These are phyloP conservation scores for Jordanella pulchra DNA, from an alignment of 2,797 vertebrate genomes.

Conservation along the genomic window DNA sequence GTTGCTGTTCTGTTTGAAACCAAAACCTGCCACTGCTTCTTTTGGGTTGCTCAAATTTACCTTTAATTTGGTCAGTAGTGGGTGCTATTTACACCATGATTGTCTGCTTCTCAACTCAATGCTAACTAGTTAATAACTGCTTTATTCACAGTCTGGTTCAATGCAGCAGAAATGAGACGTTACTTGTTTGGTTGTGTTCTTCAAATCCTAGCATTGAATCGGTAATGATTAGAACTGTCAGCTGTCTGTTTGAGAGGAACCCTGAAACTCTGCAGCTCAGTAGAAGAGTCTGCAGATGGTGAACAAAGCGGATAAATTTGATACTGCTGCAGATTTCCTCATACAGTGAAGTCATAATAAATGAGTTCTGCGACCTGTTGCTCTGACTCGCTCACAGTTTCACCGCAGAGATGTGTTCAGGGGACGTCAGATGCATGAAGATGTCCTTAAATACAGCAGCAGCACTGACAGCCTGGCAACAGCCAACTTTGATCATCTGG, in stretches of 20 bases:
- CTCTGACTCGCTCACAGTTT: conserved; percentile 7
- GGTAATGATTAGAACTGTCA: conserved; percentile 5
- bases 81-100: background rate
- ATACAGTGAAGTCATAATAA: conserved; percentile 7
- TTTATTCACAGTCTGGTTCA: background rate
- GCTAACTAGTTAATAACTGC: background rate
- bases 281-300: background rate
- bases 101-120: background rate
- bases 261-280: background rate
- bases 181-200: background rate
- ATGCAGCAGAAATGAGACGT: background rate
- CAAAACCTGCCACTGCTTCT: no score
- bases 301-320: conserved; percentile 1
- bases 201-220: background rate
- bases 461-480: background rate
- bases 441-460: background rate
- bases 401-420: background rate
- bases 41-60: background rate
- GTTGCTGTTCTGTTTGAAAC: no score
- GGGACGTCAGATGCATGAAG: conserved; percentile 1
- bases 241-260: conserved; percentile 2
- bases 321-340: background rate
- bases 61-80: background rate
- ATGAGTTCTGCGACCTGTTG: conserved; percentile 9
- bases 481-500: background rate